Conservation (phyloP, 2,113 vertebrate species). For the Lucifuga dentata region DNA sequence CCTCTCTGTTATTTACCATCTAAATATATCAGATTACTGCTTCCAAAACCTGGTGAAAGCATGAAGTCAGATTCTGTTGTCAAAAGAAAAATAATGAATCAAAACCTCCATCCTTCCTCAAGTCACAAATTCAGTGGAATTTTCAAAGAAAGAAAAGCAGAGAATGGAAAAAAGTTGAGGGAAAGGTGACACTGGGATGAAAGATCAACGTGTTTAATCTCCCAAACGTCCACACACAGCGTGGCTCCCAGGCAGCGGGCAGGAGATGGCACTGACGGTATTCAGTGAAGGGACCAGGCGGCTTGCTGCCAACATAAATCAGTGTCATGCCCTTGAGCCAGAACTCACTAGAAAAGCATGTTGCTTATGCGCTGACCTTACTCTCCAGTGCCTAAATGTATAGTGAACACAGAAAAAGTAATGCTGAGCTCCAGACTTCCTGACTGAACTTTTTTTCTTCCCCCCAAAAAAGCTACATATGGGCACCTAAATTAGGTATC, state of each 20-base stretch:
- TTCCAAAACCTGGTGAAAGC: not conserved
- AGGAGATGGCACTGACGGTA: slow-evolving; percentile 37
- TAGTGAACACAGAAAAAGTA: slow-evolving; percentile 1
- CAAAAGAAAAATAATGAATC: not conserved
- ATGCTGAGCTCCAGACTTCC: no score
- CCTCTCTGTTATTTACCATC: not conserved
- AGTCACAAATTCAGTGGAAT: not conserved
- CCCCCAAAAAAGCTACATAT: no score
- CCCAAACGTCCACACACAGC: slow-evolving; percentile 29
- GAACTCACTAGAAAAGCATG: slow-evolving; percentile 12
- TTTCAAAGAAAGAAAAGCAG: not conserved
- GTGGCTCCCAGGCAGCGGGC: slow-evolving; percentile 20
- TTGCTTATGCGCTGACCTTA: slow-evolving; percentile 1
- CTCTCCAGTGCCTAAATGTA: slow-evolving; percentile 25
- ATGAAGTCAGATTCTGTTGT: not conserved
- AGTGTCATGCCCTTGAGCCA: slow-evolving; percentile 64
- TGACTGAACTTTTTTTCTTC: no score
- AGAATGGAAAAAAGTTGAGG: slow-evolving; percentile 33
- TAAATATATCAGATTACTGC: not conserved
- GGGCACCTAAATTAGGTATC: no score
- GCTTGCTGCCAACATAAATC: slow-evolving; percentile 59
- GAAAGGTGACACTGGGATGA: slow-evolving; percentile 52
- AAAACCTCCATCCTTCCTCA: not conserved
- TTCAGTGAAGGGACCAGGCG: slow-evolving; percentile 13
- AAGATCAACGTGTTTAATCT: slow-evolving; percentile 43